These are phyloP conservation scores for Drosophila kambysellisi DNA, from an alignment of 2,888 invertebrate genomes.

Conservation along the genomic window DNA sequence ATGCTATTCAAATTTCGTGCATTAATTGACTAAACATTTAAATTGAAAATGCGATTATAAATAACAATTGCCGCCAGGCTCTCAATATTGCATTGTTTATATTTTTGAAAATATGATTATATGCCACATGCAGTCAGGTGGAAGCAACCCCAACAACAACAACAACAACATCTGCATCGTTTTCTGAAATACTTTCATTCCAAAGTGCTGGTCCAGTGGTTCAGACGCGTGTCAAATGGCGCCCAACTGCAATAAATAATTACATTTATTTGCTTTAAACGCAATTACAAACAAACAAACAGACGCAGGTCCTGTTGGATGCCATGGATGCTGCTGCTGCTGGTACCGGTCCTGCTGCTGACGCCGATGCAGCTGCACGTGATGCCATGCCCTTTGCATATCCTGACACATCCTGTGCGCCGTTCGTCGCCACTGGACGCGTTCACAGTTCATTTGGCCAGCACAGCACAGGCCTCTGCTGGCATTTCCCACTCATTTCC, in stretches of 20 bases:
- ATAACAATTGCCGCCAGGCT: conserved; percentile 49
- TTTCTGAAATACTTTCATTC: conserved; percentile 43
- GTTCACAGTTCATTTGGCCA: conserved; percentile 74
- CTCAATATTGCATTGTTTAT: conserved; percentile 3
- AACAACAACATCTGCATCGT: conserved; percentile 1
- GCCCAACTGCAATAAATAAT: conserved; percentile 77
- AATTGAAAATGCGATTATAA: conserved; percentile 73
- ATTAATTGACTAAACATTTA: conserved; percentile 74
- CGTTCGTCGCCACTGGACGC: conserved; percentile 34
- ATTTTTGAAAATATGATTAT: conserved; percentile 59
- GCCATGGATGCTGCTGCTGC: conserved; percentile 12
- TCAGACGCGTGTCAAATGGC: conserved; percentile 52
- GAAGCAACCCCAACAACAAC: neutral
- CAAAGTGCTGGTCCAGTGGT: conserved; percentile 34
- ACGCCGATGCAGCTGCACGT: conserved; percentile 4
- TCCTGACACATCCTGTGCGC: conserved; percentile 42
- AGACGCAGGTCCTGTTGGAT: conserved; percentile 12
- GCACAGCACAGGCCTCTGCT: conserved; percentile 15
- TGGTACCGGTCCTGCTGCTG: neutral
- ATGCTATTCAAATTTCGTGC: conserved; percentile 42
- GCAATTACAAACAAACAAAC: conserved; percentile 72
- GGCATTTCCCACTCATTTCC: conserved; percentile 77
- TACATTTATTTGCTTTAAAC: conserved; percentile 77
- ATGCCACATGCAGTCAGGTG: conserved; percentile 42
- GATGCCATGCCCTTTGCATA: conserved; percentile 59